Conservation (phyloP, 2,113 vertebrate genomes). For the Siniperca chuatsi region DNA sequence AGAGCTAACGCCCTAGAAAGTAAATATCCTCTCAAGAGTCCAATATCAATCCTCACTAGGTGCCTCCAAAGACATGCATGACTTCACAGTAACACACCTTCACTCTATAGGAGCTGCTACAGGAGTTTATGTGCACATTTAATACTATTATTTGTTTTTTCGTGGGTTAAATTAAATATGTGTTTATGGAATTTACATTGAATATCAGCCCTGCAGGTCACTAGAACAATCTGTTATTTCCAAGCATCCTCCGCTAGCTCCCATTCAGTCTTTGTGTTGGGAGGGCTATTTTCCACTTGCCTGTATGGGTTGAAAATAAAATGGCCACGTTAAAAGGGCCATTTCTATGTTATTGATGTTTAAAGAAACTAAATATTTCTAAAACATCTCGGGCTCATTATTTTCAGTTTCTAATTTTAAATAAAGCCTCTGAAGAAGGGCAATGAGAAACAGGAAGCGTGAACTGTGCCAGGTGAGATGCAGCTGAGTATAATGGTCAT, state of each 20-base stretch:
- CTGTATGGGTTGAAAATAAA: neutral
- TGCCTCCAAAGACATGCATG: neutral
- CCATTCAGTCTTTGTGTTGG: neutral
- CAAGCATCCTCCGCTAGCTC: neutral
- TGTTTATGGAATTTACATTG: neutral
- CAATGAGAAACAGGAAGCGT: too few species aligned
- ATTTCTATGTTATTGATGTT: neutral
- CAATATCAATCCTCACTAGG: neutral
- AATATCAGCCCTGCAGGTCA: neutral
- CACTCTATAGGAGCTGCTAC: neutral
- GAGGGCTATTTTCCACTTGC: neutral
- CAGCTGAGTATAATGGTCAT: too few species aligned
- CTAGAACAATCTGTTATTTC: neutral
- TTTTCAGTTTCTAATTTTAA: neutral
- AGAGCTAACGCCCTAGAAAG: constrained; percentile 13
- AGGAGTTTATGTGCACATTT: neutral
- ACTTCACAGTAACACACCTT: neutral
- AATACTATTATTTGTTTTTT: neutral
- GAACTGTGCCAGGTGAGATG: too few species aligned
- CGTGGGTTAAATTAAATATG: constrained; percentile 5
- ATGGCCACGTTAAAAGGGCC: too few species aligned
- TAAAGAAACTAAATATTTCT: neutral
- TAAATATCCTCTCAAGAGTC: constrained; percentile 34
- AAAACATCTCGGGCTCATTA: neutral
- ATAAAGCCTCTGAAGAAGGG: neutral